Percentiles rank a stretch among this genome's conserved stretches.
These are phyloP conservation scores for Lutjanus campechanus DNA, from an alignment of 2,797 vertebrate species.

Conservation along the genomic window DNA sequence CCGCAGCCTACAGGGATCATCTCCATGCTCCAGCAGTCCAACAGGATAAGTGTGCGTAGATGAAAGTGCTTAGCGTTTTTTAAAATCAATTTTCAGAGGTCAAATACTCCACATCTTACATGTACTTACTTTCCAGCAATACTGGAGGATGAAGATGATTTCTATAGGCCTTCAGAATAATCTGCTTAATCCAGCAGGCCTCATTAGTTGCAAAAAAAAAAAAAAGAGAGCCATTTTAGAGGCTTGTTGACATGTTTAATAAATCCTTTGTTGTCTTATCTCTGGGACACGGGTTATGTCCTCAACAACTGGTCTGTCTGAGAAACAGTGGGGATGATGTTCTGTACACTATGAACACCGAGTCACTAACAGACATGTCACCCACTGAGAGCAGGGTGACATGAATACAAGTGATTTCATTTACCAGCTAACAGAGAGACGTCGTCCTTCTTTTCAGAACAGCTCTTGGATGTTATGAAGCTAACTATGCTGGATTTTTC, in stretches of 20 bases:
- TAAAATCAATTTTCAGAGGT: slow-evolving; percentile 9
- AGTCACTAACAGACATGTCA: neutral
- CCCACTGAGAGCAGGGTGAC: slow-evolving; percentile 4
- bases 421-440: neutral
- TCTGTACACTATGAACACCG: neutral
- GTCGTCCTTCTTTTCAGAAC: neutral
- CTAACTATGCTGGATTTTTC: neutral
- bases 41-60: neutral
- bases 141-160: slow-evolving; percentile 2
- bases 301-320: neutral
- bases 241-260: slow-evolving; percentile 9
- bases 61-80: slow-evolving; percentile 14
- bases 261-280: neutral
- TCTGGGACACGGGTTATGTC: neutral
- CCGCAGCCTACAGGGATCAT: neutral
- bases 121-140: neutral
- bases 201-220: slow-evolving; percentile 5
- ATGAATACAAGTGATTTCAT: slow-evolving; percentile 11
- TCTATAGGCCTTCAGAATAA: neutral
- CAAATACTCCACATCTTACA: slow-evolving; percentile 5
- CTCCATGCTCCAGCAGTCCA: neutral
- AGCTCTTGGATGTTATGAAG: neutral
- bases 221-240: neutral
- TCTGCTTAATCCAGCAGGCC: neutral
- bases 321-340: neutral